These are phyloP conservation scores for Alcedo quadribrachys DNA, from an alignment of 2,797 vertebrate species.

Conservation along the genomic window DNA sequence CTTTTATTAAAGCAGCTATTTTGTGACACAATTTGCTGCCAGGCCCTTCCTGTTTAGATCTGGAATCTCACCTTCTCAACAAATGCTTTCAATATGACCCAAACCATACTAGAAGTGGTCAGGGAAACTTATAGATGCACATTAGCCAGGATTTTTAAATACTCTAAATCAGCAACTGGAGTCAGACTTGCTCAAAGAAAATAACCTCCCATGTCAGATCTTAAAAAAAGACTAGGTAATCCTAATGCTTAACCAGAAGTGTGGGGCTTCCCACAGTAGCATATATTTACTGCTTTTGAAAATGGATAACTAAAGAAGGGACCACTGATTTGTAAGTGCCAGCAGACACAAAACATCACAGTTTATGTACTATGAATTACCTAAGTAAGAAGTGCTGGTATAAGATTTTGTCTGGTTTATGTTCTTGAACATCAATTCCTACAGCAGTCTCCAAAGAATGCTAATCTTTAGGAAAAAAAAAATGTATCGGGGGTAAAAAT, in stretches of 20 bases:
- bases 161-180: not conserved
- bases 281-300: not conserved
- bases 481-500: not conserved
- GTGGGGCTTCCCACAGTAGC: not conserved
- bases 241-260: not conserved
- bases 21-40: not conserved
- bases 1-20: not conserved
- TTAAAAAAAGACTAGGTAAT: not conserved
- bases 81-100: not conserved
- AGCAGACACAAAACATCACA: not conserved
- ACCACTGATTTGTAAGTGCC: not conserved
- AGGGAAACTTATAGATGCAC: not conserved
- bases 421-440: not conserved
- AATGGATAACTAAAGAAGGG: not conserved
- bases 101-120: not conserved
- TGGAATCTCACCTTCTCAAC: not conserved
- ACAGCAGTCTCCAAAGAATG: not conserved
- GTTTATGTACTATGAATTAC: not conserved
- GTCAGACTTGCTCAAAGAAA: not conserved
- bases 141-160: not conserved
- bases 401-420: not conserved
- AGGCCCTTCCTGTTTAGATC: not conserved
- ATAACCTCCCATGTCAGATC: not conserved
- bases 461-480: not conserved
- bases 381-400: not conserved